Conservation (phyloP, 92 coral and sea anemone species). For the Metridium senile region DNA sequence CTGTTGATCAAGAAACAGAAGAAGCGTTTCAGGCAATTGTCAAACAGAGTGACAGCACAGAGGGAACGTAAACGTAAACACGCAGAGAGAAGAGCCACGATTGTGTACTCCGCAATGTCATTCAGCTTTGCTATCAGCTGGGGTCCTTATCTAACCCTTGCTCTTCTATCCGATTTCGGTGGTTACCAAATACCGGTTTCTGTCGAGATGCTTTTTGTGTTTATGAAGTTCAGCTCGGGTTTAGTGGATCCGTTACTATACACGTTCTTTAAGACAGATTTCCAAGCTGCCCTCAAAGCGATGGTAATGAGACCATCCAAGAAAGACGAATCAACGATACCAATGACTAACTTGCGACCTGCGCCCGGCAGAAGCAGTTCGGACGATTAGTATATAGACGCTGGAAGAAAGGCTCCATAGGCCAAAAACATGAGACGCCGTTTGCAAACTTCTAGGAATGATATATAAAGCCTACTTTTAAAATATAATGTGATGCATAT, state of each 20-base stretch:
- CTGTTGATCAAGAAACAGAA: constrained; percentile 39
- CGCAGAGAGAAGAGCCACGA: constrained; percentile 49
- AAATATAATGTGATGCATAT: too few species aligned
- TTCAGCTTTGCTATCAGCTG: constrained; percentile 51
- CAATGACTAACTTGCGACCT: neutral
- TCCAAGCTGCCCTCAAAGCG: constrained; percentile 52
- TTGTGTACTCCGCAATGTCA: constrained; percentile 52
- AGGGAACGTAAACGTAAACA: constrained; percentile 34
- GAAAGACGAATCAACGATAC: neutral
- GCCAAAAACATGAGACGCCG: too few species aligned
- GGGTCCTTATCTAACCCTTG: constrained; percentile 51
- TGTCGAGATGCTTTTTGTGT: constrained; percentile 23
- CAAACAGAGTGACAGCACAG: constrained; percentile 16
- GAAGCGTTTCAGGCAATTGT: constrained; percentile 32
- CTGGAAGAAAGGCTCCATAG: too few species aligned
- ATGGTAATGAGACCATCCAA: neutral
- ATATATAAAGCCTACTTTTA: too few species aligned
- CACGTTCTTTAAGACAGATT: constrained; percentile 72
- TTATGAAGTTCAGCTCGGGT: constrained; percentile 57
- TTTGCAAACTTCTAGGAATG: too few species aligned
- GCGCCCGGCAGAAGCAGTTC: neutral
- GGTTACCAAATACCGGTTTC: constrained; percentile 18
- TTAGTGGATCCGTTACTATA: constrained; percentile 60
- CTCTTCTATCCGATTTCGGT: constrained; percentile 30
- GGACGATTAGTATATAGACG: constrained; percentile 5